These are phyloP conservation scores for Prietella phreatophila DNA, from an alignment of 2,113 vertebrate genomes.

Conservation along the genomic window DNA sequence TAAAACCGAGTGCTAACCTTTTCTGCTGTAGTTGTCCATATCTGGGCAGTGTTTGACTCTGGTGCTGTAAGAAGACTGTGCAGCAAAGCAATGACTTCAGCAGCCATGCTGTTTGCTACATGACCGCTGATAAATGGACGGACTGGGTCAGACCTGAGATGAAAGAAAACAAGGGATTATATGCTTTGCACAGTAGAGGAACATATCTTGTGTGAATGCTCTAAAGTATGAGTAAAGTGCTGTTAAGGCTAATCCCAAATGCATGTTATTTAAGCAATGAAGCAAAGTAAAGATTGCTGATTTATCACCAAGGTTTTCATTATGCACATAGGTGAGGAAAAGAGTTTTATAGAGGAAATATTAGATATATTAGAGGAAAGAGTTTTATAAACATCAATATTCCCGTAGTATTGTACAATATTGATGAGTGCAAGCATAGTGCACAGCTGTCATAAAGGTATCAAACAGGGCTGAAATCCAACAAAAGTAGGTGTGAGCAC, in stretches of 20 bases:
- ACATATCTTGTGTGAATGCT: background rate
- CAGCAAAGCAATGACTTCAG: constrained; percentile 93
- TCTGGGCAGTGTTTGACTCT: constrained; percentile 94
- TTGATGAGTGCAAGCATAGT: background rate
- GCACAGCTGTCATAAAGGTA: background rate
- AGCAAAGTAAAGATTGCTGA: background rate
- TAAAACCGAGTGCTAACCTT: constrained; percentile 71
- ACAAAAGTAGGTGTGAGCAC: background rate
- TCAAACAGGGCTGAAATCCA: background rate
- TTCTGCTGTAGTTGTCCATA: constrained; percentile 96
- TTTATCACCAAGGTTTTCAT: background rate
- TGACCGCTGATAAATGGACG: constrained; percentile 97
- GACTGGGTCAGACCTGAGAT: constrained; percentile 86
- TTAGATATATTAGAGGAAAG: too few species aligned
- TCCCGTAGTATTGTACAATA: background rate
- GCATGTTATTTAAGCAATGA: background rate
- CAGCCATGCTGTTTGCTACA: constrained; percentile 98
- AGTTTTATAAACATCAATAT: background rate
- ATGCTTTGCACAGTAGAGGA: background rate
- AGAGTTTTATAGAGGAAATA: background rate
- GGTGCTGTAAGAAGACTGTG: constrained; percentile 95
- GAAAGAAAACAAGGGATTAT: background rate
- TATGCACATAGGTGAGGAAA: background rate
- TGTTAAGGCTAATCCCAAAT: background rate
- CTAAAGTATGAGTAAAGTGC: background rate